A percentile compares a stretch with the other conserved stretches of the same genome.
Conservation (phyloP, 2,888 invertebrate genomes). For the Drosophila limbata region DNA sequence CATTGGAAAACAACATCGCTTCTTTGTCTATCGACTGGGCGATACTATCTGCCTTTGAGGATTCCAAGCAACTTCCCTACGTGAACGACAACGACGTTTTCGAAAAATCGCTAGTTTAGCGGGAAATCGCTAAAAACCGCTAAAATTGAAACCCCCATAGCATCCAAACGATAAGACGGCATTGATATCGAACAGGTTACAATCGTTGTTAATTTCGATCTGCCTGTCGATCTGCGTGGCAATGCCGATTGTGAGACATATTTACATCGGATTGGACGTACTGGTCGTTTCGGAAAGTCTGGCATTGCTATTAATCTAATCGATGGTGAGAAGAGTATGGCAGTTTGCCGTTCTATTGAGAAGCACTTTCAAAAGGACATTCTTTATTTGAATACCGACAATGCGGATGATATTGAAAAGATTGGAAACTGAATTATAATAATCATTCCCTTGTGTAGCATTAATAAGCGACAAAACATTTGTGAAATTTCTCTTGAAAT, state of each 20-base stretch:
- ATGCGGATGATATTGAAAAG: slow-evolving; percentile 97
- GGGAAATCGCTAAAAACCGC: too few relatives aligned
- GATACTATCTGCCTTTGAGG: too few relatives aligned
- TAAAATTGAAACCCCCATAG: too few relatives aligned
- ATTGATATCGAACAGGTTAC: slow-evolving; percentile 99
- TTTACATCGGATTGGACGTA: slow-evolving; percentile 98
- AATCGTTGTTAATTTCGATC: slow-evolving; percentile 98
- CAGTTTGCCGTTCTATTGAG: slow-evolving; percentile 92
- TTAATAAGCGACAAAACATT: slow-evolving; percentile 15
- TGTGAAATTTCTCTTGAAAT: slow-evolving; percentile 28
- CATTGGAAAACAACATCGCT: too few relatives aligned
- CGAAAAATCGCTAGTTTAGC: too few relatives aligned
- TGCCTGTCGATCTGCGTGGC: slow-evolving; percentile 93
- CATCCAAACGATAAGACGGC: too few relatives aligned
- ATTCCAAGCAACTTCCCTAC: too few relatives aligned
- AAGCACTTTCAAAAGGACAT: slow-evolving; percentile 95
- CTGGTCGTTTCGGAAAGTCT: slow-evolving; percentile 95
- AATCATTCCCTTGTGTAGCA: slow-evolving; percentile 46
- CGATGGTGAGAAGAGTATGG: slow-evolving; percentile 91
- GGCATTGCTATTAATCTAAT: slow-evolving; percentile 98
- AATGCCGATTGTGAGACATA: slow-evolving; percentile 98
- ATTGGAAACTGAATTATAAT: slow-evolving; percentile 87
- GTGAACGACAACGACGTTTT: too few relatives aligned
- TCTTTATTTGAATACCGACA: slow-evolving; percentile 92
- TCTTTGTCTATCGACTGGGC: too few relatives aligned